Percentiles rank a stretch among this genome's conserved stretches.
phyloP scores from a whole-genome alignment of 2,113 vertebrate genomes.

The Riparia riparia region DNA sequence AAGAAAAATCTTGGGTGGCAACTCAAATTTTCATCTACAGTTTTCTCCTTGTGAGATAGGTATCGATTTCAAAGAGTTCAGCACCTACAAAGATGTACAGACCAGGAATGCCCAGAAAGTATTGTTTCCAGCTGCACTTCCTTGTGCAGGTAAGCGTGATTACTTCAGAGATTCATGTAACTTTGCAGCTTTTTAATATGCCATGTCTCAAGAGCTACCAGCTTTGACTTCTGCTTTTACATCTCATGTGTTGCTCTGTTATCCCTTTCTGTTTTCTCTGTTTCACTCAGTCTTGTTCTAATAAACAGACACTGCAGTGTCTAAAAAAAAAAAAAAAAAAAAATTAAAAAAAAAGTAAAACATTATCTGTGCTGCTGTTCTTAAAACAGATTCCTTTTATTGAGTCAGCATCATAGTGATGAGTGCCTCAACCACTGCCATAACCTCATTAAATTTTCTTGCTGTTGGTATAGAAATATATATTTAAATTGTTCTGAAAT shows the following conservation, averaged over 20 bases:
- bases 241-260: not conserved
- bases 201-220: not conserved
- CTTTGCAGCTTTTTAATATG: not conserved
- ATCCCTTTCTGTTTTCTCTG: not conserved
- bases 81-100: not conserved
- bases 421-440: not conserved
- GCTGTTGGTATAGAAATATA: not conserved
- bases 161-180: not conserved
- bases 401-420: not conserved
- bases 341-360: not conserved
- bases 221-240: not conserved
- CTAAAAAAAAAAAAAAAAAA: not conserved
- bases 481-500: not conserved
- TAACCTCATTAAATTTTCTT: slow-evolving; percentile 2
- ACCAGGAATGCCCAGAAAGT: not conserved
- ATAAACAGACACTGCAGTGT: not conserved
- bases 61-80: not conserved
- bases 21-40: not conserved
- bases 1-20: not conserved
- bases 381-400: not conserved
- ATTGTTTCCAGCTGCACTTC: not conserved
- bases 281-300: not conserved
- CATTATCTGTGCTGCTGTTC: not conserved
- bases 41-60: not conserved
- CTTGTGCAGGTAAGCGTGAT: not conserved